Percentiles rank a stretch among this genome's conserved stretches.
Conservation (phyloP, 1,140 invertebrate genomes). For the Littorina saxatilis region DNA sequence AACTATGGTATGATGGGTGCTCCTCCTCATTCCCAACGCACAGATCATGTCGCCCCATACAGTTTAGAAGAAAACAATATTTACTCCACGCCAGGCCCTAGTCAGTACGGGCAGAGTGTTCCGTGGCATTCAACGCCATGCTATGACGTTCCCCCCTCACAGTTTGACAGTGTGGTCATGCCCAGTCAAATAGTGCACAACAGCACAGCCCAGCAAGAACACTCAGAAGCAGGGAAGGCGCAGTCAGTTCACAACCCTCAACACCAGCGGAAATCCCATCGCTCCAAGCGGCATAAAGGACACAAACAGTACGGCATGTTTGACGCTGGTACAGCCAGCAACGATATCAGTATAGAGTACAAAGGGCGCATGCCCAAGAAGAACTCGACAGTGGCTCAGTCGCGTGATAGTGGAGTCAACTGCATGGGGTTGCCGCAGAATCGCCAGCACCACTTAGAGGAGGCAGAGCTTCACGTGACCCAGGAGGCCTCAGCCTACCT, state of each 20-base stretch:
- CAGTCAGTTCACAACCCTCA: conserved; percentile 30
- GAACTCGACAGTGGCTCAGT: conserved; percentile 59
- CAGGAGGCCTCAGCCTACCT: conserved; percentile 17
- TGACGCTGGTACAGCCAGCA: conserved; percentile 43
- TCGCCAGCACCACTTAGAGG: conserved; percentile 6
- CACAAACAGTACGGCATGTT: conserved; percentile 47
- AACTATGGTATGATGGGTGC: not conserved
- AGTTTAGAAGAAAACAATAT: conserved; percentile 38
- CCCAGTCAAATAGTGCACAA: conserved; percentile 33
- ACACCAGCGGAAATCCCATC: conserved; percentile 47
- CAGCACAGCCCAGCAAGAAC: conserved; percentile 34
- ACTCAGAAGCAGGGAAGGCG: conserved; percentile 27
- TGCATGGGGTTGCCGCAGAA: conserved; percentile 59
- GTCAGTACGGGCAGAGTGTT: conserved; percentile 30
- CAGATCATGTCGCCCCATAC: not conserved
- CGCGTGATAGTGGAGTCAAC: conserved; percentile 70
- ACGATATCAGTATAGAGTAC: conserved; percentile 68
- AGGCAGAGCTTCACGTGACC: not conserved
- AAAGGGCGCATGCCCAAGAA: conserved; percentile 67
- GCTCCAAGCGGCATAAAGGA: conserved; percentile 49
- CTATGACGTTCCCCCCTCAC: conserved; percentile 27
- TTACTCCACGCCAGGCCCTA: conserved; percentile 38
- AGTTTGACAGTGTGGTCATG: conserved; percentile 34
- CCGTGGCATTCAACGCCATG: conserved; percentile 52
- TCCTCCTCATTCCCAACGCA: not conserved